phyloP scores from a whole-genome alignment of 2,888 invertebrate genomes.

The Eretmocerus hayati region DNA sequence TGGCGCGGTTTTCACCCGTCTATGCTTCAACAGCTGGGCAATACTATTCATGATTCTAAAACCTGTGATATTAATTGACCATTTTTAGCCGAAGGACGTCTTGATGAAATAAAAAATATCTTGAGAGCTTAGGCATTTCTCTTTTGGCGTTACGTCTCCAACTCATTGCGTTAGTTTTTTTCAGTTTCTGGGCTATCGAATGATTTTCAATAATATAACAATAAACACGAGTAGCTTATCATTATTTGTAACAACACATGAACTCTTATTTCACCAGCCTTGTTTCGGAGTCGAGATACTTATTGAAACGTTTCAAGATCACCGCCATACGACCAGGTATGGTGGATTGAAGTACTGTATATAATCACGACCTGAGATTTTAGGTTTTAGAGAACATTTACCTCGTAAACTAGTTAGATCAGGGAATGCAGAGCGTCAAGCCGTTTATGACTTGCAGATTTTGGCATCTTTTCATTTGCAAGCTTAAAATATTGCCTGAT shows the following conservation, averaged over 20 bases:
- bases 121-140: slow-evolving; percentile 8
- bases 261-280: slow-evolving; percentile 23
- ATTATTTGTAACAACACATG: slow-evolving; percentile 20
- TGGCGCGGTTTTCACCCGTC: slow-evolving; percentile 17
- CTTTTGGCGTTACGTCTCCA: slow-evolving; percentile 4
- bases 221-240: slow-evolving; percentile 19
- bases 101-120: slow-evolving; percentile 14
- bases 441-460: slow-evolving; percentile 6
- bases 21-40: slow-evolving; percentile 9
- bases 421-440: slow-evolving; percentile 18
- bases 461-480: slow-evolving; percentile 9
- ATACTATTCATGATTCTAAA: slow-evolving; percentile 16
- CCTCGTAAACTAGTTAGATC: slow-evolving; percentile 12
- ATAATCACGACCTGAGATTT: too few species aligned
- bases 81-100: slow-evolving; percentile 20
- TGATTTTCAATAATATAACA: slow-evolving; percentile 19
- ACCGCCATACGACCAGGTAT: slow-evolving; percentile 11
- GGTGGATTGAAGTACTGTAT: too few species aligned
- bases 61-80: slow-evolving; percentile 22
- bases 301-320: slow-evolving; percentile 12
- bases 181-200: slow-evolving; percentile 13
- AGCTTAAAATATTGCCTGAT: slow-evolving; percentile 15
- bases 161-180: slow-evolving; percentile 12
- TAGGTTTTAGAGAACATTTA: too few species aligned
- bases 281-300: slow-evolving; percentile 18